Evolutionary conservation across 1,140 invertebrate genomes (phyloP).

Genomic region (Ephestia elutella): DNA sequence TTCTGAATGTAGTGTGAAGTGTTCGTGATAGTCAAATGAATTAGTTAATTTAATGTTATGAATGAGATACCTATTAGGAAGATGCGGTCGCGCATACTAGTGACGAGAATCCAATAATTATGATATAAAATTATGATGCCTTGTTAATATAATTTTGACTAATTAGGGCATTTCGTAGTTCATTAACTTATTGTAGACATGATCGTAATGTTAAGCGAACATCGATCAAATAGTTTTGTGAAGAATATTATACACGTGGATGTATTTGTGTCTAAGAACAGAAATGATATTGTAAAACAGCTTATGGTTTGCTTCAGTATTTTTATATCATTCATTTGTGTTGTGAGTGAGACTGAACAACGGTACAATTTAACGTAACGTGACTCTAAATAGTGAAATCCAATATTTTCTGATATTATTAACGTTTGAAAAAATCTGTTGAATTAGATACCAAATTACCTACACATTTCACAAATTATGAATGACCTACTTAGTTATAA

Average conservation of each 20-base stretch:
- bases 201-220: constrained; percentile 55
- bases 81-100: constrained; percentile 74
- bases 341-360: constrained; percentile 69
- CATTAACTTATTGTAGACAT: constrained; percentile 67
- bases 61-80: constrained; percentile 64
- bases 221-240: constrained; percentile 67
- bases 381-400: constrained; percentile 34
- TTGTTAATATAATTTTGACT: constrained; percentile 63
- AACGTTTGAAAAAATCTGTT: constrained; percentile 12
- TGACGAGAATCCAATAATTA: constrained; percentile 75
- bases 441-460: constrained; percentile 12
- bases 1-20: constrained; percentile 51
- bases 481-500: constrained; percentile 45
- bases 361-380: constrained; percentile 65
- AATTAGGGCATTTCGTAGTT: constrained; percentile 69
- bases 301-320: constrained; percentile 65
- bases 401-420: constrained; percentile 56
- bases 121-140: constrained; percentile 64
- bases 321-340: constrained; percentile 66
- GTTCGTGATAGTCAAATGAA: constrained; percentile 72
- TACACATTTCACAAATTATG: constrained; percentile 24
- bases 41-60: constrained; percentile 72
- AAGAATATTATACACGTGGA: constrained; percentile 35
- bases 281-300: constrained; percentile 33
- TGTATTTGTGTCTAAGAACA: constrained; percentile 32